These are phyloP conservation scores for Xestoiulus laeticollis DNA, from an alignment of 2,888 invertebrate species.

Conservation along the genomic window DNA sequence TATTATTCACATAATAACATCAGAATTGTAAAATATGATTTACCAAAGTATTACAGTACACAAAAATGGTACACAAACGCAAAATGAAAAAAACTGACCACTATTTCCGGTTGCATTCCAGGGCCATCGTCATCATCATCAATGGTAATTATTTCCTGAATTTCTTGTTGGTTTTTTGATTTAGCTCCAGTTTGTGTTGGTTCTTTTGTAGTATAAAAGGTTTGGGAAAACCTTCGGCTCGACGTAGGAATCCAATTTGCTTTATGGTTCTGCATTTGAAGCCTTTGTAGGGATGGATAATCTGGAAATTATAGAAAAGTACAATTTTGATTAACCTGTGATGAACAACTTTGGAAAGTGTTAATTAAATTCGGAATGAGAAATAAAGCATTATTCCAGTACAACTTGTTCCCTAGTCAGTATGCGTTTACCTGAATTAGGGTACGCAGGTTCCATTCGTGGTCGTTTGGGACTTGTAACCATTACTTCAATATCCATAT, in stretches of 20 bases:
- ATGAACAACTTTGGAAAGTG: too few species aligned
- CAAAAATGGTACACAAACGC: too few species aligned
- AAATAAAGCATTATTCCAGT: neutral
- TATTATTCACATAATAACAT: too few species aligned
- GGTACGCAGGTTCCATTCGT: neutral
- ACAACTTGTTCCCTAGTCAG: neutral
- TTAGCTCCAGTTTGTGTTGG: neutral
- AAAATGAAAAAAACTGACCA: neutral
- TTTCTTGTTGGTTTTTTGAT: neutral
- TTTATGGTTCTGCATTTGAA: neutral
- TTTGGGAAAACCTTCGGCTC: neutral
- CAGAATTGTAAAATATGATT: too few species aligned
- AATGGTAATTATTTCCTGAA: neutral
- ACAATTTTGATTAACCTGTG: neutral
- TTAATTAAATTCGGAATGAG: too few species aligned
- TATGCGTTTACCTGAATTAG: neutral
- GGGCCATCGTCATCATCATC: neutral
- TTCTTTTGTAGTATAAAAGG: neutral
- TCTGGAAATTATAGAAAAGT: neutral
- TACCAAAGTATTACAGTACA: too few species aligned
- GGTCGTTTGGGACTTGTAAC: constrained; percentile 26
- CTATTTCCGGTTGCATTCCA: neutral
- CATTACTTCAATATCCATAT: neutral
- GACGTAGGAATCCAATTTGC: neutral
- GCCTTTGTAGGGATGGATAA: neutral